phyloP scores from a whole-genome alignment of 2,797 vertebrate species.

The Cirrhinus molitorella region DNA sequence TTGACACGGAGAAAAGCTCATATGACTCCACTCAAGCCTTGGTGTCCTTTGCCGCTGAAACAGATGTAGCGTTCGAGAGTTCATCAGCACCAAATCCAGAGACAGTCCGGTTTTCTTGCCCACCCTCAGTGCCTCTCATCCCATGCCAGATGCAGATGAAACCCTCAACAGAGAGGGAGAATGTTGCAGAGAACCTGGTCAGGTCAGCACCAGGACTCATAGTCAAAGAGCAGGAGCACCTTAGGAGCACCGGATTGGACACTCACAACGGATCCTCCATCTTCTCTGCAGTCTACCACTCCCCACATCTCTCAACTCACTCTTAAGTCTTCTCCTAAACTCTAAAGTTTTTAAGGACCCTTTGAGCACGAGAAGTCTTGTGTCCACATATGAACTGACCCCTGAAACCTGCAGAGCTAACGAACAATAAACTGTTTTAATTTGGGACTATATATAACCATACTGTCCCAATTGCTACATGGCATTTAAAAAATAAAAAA shows the following conservation, averaged over 20 bases:
- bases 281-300: conserved; percentile 69
- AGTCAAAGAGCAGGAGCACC: conserved; percentile 74
- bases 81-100: conserved; percentile 64
- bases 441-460: background rate
- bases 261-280: conserved; percentile 66
- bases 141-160: conserved; percentile 81
- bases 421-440: conserved; percentile 20
- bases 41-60: conserved; percentile 81
- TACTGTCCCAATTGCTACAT: conserved; percentile 18
- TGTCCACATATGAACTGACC: conserved; percentile 11
- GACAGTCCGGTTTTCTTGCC: conserved; percentile 72
- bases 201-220: conserved; percentile 70
- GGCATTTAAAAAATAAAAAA: background rate
- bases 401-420: conserved; percentile 34
- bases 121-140: conserved; percentile 81
- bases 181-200: conserved; percentile 72
- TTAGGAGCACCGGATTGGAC: conserved; percentile 70
- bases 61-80: conserved; percentile 76
- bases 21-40: conserved; percentile 90
- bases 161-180: conserved; percentile 66
- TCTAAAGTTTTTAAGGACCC: conserved; percentile 33
- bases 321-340: conserved; percentile 68
- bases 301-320: conserved; percentile 76
- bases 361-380: conserved; percentile 23
- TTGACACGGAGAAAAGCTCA: conserved; percentile 90